These are phyloP conservation scores for Lepidostoma basale DNA, from an alignment of 1,140 invertebrate species.

Conservation along the genomic window DNA sequence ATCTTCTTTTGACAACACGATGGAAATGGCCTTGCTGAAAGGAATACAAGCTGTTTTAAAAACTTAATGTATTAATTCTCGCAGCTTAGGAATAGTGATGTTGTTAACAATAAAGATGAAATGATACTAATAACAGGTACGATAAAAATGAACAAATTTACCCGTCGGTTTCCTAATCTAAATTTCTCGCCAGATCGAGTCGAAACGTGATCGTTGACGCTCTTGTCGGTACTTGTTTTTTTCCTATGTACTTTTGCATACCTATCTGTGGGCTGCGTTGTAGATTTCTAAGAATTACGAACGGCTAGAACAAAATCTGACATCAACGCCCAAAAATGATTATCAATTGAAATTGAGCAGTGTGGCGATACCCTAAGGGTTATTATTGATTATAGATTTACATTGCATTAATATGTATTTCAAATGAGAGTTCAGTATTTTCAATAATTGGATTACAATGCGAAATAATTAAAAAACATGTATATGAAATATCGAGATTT, in stretches of 20 bases:
- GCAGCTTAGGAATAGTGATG: neutral
- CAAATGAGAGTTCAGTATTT: no score
- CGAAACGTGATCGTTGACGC: slow-evolving; percentile 29
- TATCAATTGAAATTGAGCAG: no score
- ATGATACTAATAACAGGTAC: neutral
- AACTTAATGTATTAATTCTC: neutral
- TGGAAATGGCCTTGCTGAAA: slow-evolving; percentile 28
- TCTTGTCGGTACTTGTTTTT: slow-evolving; percentile 27
- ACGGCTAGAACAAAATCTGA: no score
- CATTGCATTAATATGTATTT: no score
- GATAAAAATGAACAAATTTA: slow-evolving; percentile 12
- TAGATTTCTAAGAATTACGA: no score
- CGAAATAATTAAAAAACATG: no score
- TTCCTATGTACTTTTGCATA: neutral
- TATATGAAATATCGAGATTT: no score
- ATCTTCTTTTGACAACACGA: slow-evolving; percentile 28
- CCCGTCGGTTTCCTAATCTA: slow-evolving; percentile 30
- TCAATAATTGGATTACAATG: no score
- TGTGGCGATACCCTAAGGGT: no score
- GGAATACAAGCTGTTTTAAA: slow-evolving; percentile 9
- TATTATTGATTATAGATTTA: no score
- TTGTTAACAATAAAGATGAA: neutral
- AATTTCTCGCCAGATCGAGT: slow-evolving; percentile 24
- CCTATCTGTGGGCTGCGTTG: no score
- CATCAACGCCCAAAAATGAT: no score